Evolutionary conservation across 1,140 invertebrate species (phyloP), one percentile per base, ranked within the genome.

Genomic region (Bombus breviceps): DNA sequence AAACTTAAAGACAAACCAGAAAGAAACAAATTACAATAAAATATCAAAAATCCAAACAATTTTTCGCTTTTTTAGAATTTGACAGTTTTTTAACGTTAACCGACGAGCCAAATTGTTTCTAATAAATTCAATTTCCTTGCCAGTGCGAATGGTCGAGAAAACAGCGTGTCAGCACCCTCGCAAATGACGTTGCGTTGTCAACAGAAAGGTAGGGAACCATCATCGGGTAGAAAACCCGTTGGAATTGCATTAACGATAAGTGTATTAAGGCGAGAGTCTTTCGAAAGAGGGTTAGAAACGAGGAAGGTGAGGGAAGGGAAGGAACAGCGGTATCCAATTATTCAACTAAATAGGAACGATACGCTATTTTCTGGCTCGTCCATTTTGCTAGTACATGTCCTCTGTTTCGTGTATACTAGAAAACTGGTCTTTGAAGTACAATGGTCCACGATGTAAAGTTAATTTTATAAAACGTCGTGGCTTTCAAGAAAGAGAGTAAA

Each of bases 221-320:
- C 92, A 86, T 91, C 88, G 90, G 88, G 66, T 92, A 53, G 91
- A 92, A 92, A 93, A 91, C 91, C 90, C 86, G 82, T 69, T 73
- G 82, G 89, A 93, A 93, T 93, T 90, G 83, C 89, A 93, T 93
- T 93, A 93, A 87, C 89, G 92, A 93, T 93, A 93, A 92, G 83
- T 91, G 92, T 88, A 92, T 91, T 93, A 93, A 91, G 82, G 86
- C 82, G 78, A 83, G 85, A 90, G 88, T 86, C 64, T 79, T 81
- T 74, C 83, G 83, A 86, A 83, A 87, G 71, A 76, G 83, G 57
- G 62, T 28, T 64, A 18, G 32, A 59, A 32, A 32, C 25, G 69
- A 28, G 47, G 39, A 53, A 28, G 59, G 69, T 39, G 62, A 37
- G 37, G 25, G 78, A 18, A 37, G 57, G 73, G 76, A 47, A 83